Percentiles rank a stretch among this genome's conserved stretches.
These are phyloP conservation scores for Cancer borealis DNA, from an alignment of 2,888 invertebrate genomes.

Conservation along the genomic window DNA sequence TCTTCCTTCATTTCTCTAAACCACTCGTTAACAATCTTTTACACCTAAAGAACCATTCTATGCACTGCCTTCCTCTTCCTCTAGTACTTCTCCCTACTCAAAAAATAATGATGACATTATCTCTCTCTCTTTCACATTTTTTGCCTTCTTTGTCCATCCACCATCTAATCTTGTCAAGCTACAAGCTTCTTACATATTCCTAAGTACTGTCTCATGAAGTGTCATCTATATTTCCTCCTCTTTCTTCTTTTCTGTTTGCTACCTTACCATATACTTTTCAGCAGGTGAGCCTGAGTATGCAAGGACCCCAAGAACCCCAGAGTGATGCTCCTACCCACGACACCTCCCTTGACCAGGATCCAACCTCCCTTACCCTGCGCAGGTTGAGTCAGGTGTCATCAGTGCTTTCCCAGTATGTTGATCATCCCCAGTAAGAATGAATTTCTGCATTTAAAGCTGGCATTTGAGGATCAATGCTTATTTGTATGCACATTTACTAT, in stretches of 20 bases:
- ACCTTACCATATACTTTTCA: background rate
- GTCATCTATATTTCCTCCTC: background rate
- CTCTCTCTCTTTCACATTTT: no score
- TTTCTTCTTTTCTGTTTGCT: background rate
- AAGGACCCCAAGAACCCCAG: conserved; percentile 41
- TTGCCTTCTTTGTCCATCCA: no score
- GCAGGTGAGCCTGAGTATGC: background rate
- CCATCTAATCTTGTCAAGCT: no score
- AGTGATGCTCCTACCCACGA: conserved; percentile 64
- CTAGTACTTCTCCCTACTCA: no score
- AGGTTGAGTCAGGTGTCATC: conserved; percentile 61
- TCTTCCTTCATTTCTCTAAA: no score
- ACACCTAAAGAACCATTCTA: no score
- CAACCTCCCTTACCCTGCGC: conserved; percentile 56
- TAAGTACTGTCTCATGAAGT: background rate
- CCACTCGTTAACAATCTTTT: no score
- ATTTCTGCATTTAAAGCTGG: background rate
- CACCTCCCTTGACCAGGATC: conserved; percentile 63
- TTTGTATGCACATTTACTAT: background rate
- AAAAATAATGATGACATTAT: no score
- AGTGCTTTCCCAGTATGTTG: conserved; percentile 59
- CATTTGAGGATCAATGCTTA: background rate
- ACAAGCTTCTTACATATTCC: background rate
- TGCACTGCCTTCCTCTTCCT: no score
- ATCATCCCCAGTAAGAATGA: background rate